phyloP scores from a whole-genome alignment of 2,113 vertebrate genomes.

The Tichodroma muraria region DNA sequence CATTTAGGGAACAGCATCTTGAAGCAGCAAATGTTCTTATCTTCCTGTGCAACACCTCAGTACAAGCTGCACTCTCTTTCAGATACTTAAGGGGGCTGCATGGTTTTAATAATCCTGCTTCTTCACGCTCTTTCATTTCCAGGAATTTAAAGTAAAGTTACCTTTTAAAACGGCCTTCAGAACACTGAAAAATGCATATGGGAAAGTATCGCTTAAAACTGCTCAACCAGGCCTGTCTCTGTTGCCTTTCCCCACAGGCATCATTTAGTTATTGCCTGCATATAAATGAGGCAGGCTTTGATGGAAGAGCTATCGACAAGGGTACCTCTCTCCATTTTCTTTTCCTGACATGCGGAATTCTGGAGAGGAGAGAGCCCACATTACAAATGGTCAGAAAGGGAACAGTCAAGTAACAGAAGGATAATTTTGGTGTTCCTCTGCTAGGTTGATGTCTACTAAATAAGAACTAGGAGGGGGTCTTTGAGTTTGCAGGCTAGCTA shows the following conservation, averaged over 20 bases:
- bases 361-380: neutral
- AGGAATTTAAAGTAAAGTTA: neutral
- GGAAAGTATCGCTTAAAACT: neutral
- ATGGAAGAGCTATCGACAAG: conserved; percentile 22
- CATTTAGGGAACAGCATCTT: neutral
- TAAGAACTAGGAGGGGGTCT: neutral
- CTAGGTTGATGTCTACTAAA: neutral
- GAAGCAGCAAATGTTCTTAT: neutral
- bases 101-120: neutral
- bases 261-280: conserved; percentile 36
- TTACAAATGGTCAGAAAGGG: neutral
- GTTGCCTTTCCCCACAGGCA: conserved; percentile 40
- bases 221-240: neutral
- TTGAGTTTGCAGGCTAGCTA: neutral
- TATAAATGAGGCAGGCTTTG: conserved; percentile 31
- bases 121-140: neutral
- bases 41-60: neutral
- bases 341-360: neutral
- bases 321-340: neutral
- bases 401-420: neutral
- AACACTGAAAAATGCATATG: neutral
- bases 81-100: neutral
- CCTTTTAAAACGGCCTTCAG: neutral
- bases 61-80: neutral
- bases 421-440: neutral